A percentile compares a stretch with the other conserved stretches of the same genome.
Evolutionary conservation across 2,797 vertebrate genomes (phyloP).

Genomic region (Choloepus didactylus): DNA sequence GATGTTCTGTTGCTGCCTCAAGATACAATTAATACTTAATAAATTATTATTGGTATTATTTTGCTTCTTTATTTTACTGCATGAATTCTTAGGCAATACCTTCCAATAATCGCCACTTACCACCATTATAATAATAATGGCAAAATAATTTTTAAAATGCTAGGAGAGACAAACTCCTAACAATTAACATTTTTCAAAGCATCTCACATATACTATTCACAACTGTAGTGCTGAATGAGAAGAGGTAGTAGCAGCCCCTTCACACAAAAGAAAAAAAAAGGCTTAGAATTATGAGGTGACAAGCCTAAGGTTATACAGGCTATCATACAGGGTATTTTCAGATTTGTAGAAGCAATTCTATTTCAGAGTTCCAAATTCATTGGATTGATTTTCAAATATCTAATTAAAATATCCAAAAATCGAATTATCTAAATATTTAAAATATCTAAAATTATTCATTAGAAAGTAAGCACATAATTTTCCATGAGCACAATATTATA

Average conservation of each 20-base stretch:
- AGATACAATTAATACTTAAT: neutral
- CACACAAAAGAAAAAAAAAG: neutral
- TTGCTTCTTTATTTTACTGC: neutral
- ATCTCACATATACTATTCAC: neutral
- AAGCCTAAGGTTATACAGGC: neutral
- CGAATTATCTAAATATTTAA: neutral
- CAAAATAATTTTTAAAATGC: neutral
- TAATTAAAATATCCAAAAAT: neutral
- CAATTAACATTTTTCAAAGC: neutral
- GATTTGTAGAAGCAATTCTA: neutral
- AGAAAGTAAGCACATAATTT: neutral
- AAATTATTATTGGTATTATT: slow-evolving; percentile 14
- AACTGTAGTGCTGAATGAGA: neutral
- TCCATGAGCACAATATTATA: neutral
- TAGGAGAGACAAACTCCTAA: neutral
- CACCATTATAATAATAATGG: neutral
- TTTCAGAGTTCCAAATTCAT: neutral
- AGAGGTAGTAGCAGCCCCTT: neutral
- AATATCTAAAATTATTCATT: neutral
- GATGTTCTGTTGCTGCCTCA: neutral
- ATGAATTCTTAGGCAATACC: neutral
- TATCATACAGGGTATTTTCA: neutral
- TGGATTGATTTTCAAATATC: neutral
- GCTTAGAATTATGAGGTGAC: neutral
- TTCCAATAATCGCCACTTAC: neutral